Base-by-base conservation (phyloP, 2,888 invertebrate genomes). In the Plemyria rubiginata region DNA sequence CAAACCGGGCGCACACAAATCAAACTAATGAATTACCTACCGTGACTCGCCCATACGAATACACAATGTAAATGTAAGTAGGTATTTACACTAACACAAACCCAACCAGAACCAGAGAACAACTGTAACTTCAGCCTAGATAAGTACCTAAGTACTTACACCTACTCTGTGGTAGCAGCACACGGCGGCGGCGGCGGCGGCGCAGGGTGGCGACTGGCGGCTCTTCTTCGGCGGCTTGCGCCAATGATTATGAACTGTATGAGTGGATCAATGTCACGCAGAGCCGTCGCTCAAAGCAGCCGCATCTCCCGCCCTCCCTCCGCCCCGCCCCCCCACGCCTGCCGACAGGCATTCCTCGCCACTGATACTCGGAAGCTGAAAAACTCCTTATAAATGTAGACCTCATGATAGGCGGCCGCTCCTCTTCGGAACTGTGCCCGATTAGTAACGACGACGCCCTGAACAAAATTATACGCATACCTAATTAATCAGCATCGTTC, bases 181-280 rank as follows among this genome's bases (percentile, higher is more conserved):
- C n/a, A n/a, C n/a, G n/a, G n/a, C n/a, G n/a, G n/a, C n/a, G n/a
- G n/a, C n/a, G n/a, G n/a, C n/a, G n/a, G n/a, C n/a, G n/a, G n/a
- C n/a, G n/a, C n/a, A n/a, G n/a, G n/a, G n/a, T n/a, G n/a, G n/a
- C n/a, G n/a, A n/a, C n/a, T n/a, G n/a, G 22, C 22, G 22, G 22
- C 22, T 22, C 22, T 2, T 22, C 22, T 1, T 22, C 22, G 3
- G 15, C 76, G 74, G 72, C 79, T 76, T 80, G 75, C 84, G 54
- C 83, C 85, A 80, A 79, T 83, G 77, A 80, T 85, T 85, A 85
- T 86, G 82, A 84, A 86, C 79, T 85, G n/a, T n/a, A 85, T 82
- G 81, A 80, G 78, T 82, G 82, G 84, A 87, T 87, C 87, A 86
- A 85, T 87, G 84, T 81, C 83, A 81, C 83, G n/a, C n/a, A n/a